These are phyloP conservation scores for Rhinophrynus dorsalis DNA, from an alignment of 2,797 vertebrate genomes.

Conservation along the genomic window DNA sequence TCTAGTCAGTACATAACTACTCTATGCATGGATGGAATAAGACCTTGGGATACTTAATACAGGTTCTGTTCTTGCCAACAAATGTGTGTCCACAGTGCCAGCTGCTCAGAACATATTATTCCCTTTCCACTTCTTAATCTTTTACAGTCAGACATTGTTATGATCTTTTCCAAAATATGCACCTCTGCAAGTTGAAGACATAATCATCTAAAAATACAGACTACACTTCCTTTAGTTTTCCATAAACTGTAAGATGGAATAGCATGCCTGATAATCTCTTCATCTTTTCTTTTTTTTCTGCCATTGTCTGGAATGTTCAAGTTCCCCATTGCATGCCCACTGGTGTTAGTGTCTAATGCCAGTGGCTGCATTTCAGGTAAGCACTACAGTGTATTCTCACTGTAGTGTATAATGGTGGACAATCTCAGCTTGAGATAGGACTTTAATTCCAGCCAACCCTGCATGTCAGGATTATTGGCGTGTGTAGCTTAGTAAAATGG, in stretches of 20 bases:
- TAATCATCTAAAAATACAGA: constrained; percentile 35
- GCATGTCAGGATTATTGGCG: too few relatives aligned
- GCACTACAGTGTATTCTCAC: too few relatives aligned
- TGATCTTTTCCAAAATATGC: constrained; percentile 37
- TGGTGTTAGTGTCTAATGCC: too few relatives aligned
- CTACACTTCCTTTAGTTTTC: constrained; percentile 30
- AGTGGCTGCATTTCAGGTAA: too few relatives aligned
- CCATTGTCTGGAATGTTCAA: too few relatives aligned
- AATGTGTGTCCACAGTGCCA: constrained; percentile 29
- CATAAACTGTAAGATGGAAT: neutral
- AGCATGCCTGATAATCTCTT: constrained; percentile 1
- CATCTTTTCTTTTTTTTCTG: too few relatives aligned
- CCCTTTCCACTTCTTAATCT: constrained; percentile 26
- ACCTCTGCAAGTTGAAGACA: constrained; percentile 23
- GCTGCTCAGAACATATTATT: constrained; percentile 23
- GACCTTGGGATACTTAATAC: constrained; percentile 20
- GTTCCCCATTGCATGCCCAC: too few relatives aligned
- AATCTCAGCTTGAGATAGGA: too few relatives aligned
- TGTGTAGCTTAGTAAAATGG: too few relatives aligned
- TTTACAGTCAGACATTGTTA: constrained; percentile 22
- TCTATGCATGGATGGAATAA: neutral
- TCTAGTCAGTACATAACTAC: neutral
- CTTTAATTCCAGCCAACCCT: too few relatives aligned
- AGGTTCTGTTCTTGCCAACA: constrained; percentile 16
- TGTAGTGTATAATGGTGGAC: too few relatives aligned